Conservation (phyloP, 2,113 vertebrate genomes). For the Pampusana beccarii region DNA sequence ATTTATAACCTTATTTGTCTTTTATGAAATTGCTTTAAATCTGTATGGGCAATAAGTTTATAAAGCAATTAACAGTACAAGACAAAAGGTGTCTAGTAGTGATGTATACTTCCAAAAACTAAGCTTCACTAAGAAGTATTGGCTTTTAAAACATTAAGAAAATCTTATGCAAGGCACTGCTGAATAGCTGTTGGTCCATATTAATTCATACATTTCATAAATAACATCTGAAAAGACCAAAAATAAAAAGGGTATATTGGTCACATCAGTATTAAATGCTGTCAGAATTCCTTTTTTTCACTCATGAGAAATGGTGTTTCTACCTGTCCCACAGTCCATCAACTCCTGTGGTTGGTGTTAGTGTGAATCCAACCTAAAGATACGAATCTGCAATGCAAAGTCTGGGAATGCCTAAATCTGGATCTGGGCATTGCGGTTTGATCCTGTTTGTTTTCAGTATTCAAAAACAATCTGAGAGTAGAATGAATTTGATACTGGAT, state of each 20-base stretch:
- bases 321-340: not conserved
- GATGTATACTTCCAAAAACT: not conserved
- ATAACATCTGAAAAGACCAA: not conserved
- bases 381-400: not conserved
- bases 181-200: not conserved
- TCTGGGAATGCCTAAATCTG: not conserved
- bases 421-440: not conserved
- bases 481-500: not conserved
- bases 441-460: not conserved
- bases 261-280: not conserved
- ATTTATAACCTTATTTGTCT: constrained; percentile 53
- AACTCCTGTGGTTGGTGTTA: not conserved
- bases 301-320: not conserved
- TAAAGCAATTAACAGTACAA: constrained; percentile 40
- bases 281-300: not conserved
- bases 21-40: constrained; percentile 50
- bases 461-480: not conserved
- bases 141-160: not conserved
- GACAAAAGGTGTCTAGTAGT: not conserved
- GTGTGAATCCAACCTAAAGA: not conserved
- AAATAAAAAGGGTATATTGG: not conserved
- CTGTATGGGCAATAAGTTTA: constrained; percentile 17
- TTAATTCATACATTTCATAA: not conserved
- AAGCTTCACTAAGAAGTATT: not conserved
- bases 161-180: not conserved